A percentile compares a stretch with the other conserved stretches of the same genome.
phyloP scores from a whole-genome alignment of 1,140 invertebrate genomes.

The Nixonia krombeini region DNA sequence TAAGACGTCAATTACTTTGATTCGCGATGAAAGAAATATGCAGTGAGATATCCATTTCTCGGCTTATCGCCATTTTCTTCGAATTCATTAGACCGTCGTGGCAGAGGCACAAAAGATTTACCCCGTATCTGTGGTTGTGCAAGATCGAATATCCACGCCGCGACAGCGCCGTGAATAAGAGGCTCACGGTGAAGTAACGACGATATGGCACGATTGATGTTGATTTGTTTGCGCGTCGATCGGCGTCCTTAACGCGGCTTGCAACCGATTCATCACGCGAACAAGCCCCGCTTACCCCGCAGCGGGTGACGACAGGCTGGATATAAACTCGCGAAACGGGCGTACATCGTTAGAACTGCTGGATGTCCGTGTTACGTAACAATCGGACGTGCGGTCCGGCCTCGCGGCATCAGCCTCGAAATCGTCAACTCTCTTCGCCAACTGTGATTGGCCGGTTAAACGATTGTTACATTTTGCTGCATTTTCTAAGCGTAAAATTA shows the following conservation, averaged over 20 bases:
- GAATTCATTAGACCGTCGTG: no score
- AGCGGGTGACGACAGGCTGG: slow-evolving; percentile 1
- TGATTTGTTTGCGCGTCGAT: not conserved
- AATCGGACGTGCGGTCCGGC: not conserved
- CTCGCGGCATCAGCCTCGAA: not conserved
- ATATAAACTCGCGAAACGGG: slow-evolving; percentile 1
- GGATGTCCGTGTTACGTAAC: not conserved
- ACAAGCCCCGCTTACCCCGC: not conserved
- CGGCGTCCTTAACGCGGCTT: not conserved
- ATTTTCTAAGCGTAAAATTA: no score
- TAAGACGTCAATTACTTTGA: no score
- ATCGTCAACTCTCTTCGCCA: not conserved
- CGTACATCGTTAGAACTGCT: slow-evolving; percentile 1
- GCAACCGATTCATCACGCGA: not conserved
- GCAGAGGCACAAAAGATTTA: no score
- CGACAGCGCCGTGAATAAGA: not conserved
- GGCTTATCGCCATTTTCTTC: no score
- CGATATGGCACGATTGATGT: not conserved
- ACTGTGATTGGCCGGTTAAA: no score
- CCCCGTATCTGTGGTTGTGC: not conserved
- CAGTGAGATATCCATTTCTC: no score
- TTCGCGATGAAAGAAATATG: no score
- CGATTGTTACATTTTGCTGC: no score
- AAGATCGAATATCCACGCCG: not conserved
- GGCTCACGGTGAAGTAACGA: not conserved